Base-by-base conservation (phyloP, 2,797 vertebrate genomes). In the Clarias laeviceps region DNA sequence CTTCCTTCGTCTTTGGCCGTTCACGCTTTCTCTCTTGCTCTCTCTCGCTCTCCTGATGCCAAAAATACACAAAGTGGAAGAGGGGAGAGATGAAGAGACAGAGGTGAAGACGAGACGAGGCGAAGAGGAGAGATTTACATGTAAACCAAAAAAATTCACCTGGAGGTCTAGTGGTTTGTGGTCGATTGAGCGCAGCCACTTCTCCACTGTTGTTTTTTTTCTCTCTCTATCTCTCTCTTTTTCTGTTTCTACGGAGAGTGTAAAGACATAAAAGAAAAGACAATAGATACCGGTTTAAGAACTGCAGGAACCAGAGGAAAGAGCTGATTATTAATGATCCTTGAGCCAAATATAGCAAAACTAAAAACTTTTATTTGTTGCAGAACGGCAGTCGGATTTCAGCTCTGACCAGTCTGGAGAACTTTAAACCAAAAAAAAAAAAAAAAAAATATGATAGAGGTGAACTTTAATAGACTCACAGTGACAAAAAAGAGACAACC, bases 21-120 rank as follows among this genome's bases (percentile, higher is more conserved):
- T 90, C 83, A 66, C 50, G 82, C 87, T 88, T 87, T 86, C 88
- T 90, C 85, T 87, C 90, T 94, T 92, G 87, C 86, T 93, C 93
- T 94, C 94, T 94, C 94, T 89, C 88, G 73, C 92, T 94, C 94
- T 95, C 94, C 94, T 93, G 83, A 95, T 95, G 95, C 95, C 95
- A 96, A 96, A 96, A 95, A 95, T 94, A 95, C 92, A 95, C 92
- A 94, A 94, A 94, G 94, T 94, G 94, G 94, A 95, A 94, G 93
- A 92, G 92, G 84, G 87, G 94, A 94, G 94, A 88, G 88, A 92
- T 87, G 77, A 87, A 88, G 92, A 94, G 88, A 89, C 88, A 89
- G 93, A 93, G 91, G 90, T 89, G 90, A 92, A 91, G 92, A 92
- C 92, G 86, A 85, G 90, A 89, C 90, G 66, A 83, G 90, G 88